phyloP scores from a whole-genome alignment of 2,797 vertebrate species.

The Acrocephalus scirpaceus region DNA sequence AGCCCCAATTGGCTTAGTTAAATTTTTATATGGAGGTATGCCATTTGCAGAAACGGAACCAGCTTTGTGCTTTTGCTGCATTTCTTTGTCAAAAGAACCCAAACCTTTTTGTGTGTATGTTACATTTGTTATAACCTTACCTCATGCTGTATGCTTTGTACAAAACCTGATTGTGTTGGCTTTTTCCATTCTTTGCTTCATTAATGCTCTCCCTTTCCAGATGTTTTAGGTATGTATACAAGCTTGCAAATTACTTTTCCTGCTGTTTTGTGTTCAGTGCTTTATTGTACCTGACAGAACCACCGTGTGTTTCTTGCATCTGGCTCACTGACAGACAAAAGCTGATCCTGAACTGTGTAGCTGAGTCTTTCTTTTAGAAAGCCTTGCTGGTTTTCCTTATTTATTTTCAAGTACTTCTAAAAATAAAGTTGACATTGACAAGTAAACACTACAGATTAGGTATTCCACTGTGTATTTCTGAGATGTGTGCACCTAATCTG shows the following conservation, averaged over 20 bases:
- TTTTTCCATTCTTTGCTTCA: conserved; percentile 84
- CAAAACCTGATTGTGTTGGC: conserved; percentile 78
- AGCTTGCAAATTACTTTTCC: conserved; percentile 64
- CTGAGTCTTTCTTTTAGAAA: neutral
- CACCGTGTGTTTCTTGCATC: neutral
- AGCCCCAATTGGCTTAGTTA: neutral
- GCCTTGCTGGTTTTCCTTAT: neutral
- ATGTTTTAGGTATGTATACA: conserved; percentile 89
- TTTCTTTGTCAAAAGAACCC: conserved; percentile 42
- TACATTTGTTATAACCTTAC: conserved; percentile 47
- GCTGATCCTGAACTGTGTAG: neutral
- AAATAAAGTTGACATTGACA: neutral
- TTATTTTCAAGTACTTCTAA: conserved; percentile 9
- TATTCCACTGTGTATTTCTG: neutral
- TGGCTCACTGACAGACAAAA: conserved; percentile 42
- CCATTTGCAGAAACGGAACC: conserved; percentile 43
- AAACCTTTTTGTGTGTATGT: conserved; percentile 39
- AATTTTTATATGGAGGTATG: neutral
- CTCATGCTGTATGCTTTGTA: conserved; percentile 67
- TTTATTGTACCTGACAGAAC: conserved; percentile 48
- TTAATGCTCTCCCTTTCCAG: conserved; percentile 83
- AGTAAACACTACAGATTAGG: neutral
- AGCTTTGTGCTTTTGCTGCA: conserved; percentile 46
- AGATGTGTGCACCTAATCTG: neutral
- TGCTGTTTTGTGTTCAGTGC: conserved; percentile 58